These are phyloP conservation scores for Plagiodera versicolora DNA, from an alignment of 2,888 invertebrate genomes.

Conservation along the genomic window DNA sequence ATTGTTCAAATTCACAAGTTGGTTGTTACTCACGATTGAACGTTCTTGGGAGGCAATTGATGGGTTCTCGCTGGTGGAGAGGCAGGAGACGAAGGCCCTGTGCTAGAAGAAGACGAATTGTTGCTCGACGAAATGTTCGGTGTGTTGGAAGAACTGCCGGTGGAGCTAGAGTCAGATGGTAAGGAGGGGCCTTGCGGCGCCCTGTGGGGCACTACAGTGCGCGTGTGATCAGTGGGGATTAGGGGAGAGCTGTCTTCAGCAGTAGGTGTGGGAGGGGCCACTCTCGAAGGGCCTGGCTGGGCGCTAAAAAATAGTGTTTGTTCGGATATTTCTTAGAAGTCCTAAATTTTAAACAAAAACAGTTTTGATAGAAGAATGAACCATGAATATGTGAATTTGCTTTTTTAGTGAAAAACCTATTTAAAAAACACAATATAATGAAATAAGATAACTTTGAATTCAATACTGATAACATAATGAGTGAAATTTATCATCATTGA, in stretches of 20 bases:
- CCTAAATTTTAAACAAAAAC: too few relatives aligned
- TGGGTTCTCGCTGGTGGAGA: conserved; percentile 58
- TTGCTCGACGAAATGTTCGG: conserved; percentile 68
- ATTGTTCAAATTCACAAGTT: too few relatives aligned
- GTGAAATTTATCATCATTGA: too few relatives aligned
- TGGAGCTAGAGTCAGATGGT: conserved; percentile 64
- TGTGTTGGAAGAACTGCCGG: conserved; percentile 57
- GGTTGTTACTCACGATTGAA: conserved; percentile 32
- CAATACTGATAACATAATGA: too few relatives aligned
- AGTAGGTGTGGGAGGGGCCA: conserved; percentile 75
- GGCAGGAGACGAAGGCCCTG: conserved; percentile 72
- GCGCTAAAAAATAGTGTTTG: too few relatives aligned
- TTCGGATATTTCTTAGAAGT: too few relatives aligned
- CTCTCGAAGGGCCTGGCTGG: conserved; percentile 64
- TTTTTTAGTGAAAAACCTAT: too few relatives aligned
- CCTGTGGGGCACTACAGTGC: conserved; percentile 47
- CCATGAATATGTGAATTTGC: too few relatives aligned
- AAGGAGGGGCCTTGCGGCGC: background rate
- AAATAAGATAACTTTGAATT: too few relatives aligned
- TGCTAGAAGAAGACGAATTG: conserved; percentile 66
- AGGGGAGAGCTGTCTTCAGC: conserved; percentile 63
- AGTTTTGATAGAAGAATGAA: too few relatives aligned
- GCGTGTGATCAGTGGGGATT: conserved; percentile 62
- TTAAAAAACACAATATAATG: too few relatives aligned
- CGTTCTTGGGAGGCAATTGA: conserved; percentile 36